Evolutionary conservation across 2,113 vertebrate species (phyloP).

Genomic region (Neodon shergylaensis): DNA sequence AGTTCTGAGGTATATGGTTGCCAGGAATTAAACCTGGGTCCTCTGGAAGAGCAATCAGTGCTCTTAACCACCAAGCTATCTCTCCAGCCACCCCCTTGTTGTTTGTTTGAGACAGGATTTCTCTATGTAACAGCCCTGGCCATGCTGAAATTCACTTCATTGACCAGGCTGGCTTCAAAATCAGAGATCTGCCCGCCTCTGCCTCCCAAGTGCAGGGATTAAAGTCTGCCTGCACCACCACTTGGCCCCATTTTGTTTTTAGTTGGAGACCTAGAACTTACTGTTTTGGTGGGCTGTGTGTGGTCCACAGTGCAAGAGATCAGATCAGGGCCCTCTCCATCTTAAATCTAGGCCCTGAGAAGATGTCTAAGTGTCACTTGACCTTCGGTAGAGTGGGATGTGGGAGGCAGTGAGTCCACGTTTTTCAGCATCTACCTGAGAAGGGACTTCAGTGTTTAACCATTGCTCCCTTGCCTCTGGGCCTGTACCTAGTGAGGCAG

Average conservation of each 20-base stretch:
- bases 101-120: background rate
- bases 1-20: background rate
- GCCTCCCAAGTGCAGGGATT: background rate
- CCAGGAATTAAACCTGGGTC: background rate
- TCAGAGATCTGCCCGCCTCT: background rate
- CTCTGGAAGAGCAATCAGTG: background rate
- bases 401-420: background rate
- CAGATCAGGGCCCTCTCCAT: background rate
- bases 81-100: background rate
- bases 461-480: background rate
- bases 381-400: background rate
- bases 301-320: background rate
- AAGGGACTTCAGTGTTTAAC: background rate
- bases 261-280: background rate
- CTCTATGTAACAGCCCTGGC: background rate
- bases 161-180: background rate
- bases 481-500: background rate
- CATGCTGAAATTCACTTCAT: background rate
- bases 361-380: background rate
- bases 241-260: background rate
- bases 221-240: background rate
- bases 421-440: too few relatives aligned
- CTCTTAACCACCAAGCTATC: background rate
- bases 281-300: background rate
- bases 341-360: background rate